Conservation (phyloP, 2,797 vertebrate genomes). For the Parotocinclus haroldoi region DNA sequence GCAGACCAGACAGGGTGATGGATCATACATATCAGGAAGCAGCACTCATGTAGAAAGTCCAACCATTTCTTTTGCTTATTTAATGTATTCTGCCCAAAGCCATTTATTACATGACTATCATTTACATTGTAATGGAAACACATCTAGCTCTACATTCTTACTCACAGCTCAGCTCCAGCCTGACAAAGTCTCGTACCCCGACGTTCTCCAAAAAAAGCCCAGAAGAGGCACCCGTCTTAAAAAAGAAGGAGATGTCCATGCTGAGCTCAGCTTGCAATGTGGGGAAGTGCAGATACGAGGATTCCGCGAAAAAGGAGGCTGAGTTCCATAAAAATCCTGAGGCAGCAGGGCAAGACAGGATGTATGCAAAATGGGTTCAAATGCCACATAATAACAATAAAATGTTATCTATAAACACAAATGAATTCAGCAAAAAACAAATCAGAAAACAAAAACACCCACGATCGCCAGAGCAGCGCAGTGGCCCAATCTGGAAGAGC, state of each 20-base stretch:
- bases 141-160: conserved; percentile 29
- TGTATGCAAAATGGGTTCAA: neutral
- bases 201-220: conserved; percentile 85
- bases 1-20: no score
- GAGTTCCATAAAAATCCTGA: conserved; percentile 84
- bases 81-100: neutral
- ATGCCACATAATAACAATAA: neutral
- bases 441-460: conserved; percentile 65
- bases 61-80: no score
- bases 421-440: conserved; percentile 23
- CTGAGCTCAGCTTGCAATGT: conserved; percentile 80
- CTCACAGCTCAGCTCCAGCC: conserved; percentile 82
- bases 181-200: conserved; percentile 79
- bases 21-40: no score
- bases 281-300: conserved; percentile 80
- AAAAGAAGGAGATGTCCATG: conserved; percentile 81
- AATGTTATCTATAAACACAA: conserved; percentile 35
- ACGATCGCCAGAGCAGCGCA: conserved; percentile 86
- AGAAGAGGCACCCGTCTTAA: conserved; percentile 74
- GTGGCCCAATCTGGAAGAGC: conserved; percentile 78
- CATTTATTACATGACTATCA: neutral
- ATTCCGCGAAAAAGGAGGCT: conserved; percentile 76
- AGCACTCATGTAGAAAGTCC: no score
- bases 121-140: neutral
- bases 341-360: conserved; percentile 5